These are phyloP conservation scores for Pangasianodon gigas DNA, from an alignment of 2,113 vertebrate species.

Conservation along the genomic window DNA sequence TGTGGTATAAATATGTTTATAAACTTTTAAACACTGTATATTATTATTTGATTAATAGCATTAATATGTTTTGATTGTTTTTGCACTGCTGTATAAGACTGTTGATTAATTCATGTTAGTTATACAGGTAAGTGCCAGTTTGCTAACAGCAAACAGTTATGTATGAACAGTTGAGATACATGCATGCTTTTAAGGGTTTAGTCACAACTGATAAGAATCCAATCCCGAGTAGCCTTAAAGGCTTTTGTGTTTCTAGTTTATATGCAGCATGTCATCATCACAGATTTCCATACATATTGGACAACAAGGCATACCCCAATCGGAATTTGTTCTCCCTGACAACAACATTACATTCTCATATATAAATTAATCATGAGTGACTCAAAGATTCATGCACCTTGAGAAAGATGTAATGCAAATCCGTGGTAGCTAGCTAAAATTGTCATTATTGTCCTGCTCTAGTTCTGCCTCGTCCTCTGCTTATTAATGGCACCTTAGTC, in stretches of 20 bases:
- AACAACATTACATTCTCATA: constrained; percentile 21
- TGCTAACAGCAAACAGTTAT: neutral
- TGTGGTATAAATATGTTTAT: neutral
- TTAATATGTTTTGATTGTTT: neutral
- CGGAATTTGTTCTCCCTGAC: constrained; percentile 23
- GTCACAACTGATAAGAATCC: constrained; percentile 22
- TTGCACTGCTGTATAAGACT: neutral
- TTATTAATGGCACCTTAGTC: neutral
- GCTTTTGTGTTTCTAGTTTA: constrained; percentile 16
- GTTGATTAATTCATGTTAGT: no score
- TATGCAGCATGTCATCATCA: constrained; percentile 25
- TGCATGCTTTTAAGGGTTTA: constrained; percentile 1
- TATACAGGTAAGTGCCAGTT: neutral
- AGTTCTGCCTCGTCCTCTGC: no score
- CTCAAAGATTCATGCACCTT: neutral
- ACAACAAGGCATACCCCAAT: constrained; percentile 18
- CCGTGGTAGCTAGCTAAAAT: neutral
- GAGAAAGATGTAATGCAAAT: neutral
- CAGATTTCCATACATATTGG: constrained; percentile 44
- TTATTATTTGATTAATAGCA: neutral
- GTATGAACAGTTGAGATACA: constrained; percentile 3
- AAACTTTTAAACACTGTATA: neutral
- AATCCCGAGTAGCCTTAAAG: constrained; percentile 25
- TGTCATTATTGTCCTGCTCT: neutral
- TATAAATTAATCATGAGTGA: constrained; percentile 14